Evolutionary conservation across 2,797 vertebrate species (phyloP), one percentile per base, ranked within the genome.

Genomic region (Antennarius maculatus): DNA sequence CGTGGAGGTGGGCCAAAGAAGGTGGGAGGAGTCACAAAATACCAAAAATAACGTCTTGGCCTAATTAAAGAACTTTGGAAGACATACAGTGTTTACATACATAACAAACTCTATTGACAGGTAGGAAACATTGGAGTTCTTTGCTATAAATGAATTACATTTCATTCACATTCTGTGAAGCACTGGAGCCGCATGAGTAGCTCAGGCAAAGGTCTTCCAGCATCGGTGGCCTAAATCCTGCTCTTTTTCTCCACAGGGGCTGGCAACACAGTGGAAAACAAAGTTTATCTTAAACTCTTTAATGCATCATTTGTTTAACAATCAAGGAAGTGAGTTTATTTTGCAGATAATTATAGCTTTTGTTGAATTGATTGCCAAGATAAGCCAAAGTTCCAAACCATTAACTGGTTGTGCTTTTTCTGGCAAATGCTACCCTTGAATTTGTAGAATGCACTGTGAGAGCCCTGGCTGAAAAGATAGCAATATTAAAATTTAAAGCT

Each of bases 241-340:
- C 54, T 75, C 61, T 78, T 64, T 64, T 63, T 74, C 78, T 76
- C 76, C 34, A 55, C 51, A 58, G 62, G 55, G 75, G 46, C 64
- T 70, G 69, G 70, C 69, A 71, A 67, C 49, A 67, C 64, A 52
- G 75, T 74, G 67, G 66, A 70, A 79, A 82, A 82, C 76, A 73
- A 80, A 66, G 70, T 86, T 86, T 86, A 92, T 92, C 91, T 93
- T 88, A 87, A 90, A 86, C 79, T 76, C 77, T 89, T 92, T 86
- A 91, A 91, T 79, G 86, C 80, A 90, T 90, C 92, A 92, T 92
- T 93, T 92, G 82, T 89, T 56, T 66, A 88, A 90, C 85, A 92
- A 92, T 92, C 90, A 91, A 83, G 85, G 67, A 85, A 88, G 86
- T 65, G 48, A 84, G 86, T 90, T 92, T 84, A 92, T 92, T 93